phyloP scores from a whole-genome alignment of 2,888 invertebrate genomes.

The Dendrolimus pini region DNA sequence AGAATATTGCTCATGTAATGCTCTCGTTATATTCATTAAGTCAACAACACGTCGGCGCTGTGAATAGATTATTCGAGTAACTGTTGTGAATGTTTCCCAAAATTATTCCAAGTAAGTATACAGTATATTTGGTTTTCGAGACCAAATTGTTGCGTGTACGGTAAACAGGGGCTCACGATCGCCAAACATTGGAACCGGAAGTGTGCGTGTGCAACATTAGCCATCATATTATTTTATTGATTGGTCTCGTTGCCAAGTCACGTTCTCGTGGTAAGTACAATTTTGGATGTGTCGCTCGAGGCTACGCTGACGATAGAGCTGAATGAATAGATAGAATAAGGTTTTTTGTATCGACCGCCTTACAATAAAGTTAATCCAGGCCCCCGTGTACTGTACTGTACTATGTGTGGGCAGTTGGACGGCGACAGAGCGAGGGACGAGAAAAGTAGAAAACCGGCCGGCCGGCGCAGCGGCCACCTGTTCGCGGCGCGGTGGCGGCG shows the following conservation, averaged over 20 bases:
- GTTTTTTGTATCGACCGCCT: conserved; percentile 47
- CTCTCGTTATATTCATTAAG: neutral
- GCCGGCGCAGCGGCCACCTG: conserved; percentile 55
- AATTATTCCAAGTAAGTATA: neutral
- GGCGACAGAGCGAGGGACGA: conserved; percentile 25
- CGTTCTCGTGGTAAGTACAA: conserved; percentile 37
- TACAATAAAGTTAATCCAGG: conserved; percentile 68
- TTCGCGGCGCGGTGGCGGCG: conserved; percentile 45
- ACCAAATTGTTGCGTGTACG: neutral
- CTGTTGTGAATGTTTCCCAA: neutral
- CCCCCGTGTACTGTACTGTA: conserved; percentile 52
- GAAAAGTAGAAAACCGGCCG: conserved; percentile 44
- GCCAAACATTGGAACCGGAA: conserved; percentile 16
- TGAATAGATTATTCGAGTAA: neutral
- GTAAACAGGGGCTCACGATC: conserved; percentile 9
- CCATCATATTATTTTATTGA: conserved; percentile 34
- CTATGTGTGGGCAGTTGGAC: conserved; percentile 24
- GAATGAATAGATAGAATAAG: conserved; percentile 30
- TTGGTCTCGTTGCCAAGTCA: conserved; percentile 59
- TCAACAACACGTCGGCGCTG: neutral
- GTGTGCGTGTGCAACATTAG: conserved; percentile 11
- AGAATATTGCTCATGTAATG: neutral
- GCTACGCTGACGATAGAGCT: conserved; percentile 21
- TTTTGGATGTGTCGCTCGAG: conserved; percentile 29
- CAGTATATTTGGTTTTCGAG: neutral